Conservation (phyloP, 2,888 invertebrate genomes). For the Tetanocera ferruginea region DNA sequence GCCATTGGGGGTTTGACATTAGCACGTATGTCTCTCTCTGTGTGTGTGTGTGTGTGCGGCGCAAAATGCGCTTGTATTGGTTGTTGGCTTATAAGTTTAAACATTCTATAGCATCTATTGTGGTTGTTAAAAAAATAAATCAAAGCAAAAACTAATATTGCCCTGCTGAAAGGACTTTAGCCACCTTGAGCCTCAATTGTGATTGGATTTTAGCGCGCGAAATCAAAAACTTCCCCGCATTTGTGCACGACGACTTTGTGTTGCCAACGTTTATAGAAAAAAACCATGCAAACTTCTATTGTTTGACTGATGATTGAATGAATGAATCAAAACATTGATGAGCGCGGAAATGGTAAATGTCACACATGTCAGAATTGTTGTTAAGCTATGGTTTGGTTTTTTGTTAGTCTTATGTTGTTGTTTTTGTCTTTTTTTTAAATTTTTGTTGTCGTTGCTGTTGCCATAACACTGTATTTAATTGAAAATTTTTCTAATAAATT, state of each 20-base stretch:
- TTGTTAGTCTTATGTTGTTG: background rate
- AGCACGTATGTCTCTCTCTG: background rate
- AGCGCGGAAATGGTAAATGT: constrained; percentile 13
- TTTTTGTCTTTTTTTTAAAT: background rate
- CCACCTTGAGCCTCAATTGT: background rate
- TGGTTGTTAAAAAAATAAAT: background rate
- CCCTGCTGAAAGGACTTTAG: background rate
- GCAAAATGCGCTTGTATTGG: background rate
- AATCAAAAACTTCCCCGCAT: background rate
- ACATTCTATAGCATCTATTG: background rate
- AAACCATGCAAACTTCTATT: constrained; percentile 7
- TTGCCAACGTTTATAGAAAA: background rate
- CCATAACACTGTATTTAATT: constrained; percentile 13
- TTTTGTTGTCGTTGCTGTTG: constrained; percentile 6
- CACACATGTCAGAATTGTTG: constrained; percentile 32
- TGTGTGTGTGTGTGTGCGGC: background rate
- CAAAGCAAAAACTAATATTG: background rate
- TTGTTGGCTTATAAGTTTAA: constrained; percentile 15
- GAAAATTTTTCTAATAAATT: constrained; percentile 55
- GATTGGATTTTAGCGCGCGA: constrained; percentile 24
- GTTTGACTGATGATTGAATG: background rate
- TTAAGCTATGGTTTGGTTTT: background rate
- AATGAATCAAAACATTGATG: too few relatives aligned
- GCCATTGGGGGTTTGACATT: constrained; percentile 42
- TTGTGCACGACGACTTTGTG: background rate